Evolutionary conservation across 1,140 invertebrate species (phyloP), one percentile per base, ranked within the genome.

Genomic region (Sarcophaga peregrina): DNA sequence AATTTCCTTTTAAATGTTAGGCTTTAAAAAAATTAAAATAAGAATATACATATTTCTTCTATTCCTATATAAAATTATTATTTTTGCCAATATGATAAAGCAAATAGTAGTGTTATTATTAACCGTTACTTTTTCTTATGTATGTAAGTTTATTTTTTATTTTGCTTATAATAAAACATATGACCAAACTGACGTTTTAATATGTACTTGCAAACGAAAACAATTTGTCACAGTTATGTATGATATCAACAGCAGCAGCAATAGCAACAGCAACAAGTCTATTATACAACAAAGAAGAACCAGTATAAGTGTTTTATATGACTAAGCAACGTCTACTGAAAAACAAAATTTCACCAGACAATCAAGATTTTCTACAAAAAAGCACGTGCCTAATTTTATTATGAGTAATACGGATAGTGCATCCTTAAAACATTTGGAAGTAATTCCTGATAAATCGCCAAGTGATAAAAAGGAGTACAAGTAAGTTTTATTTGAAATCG

Each of bases 401-500:
- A 58, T 58, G 52, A 58, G 11, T 58, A 58, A 58, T 58, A 74
- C 8, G 3, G 37, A 45, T 15, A 45, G 5, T 6, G 13, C 45
- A 10, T n/a, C 73, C 4, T 68, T 82, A 50, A 76, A 20, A 46
- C 90, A 90, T 82, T 84, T 92, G 84, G 86, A 89, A 15, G 86
- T 87, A 47, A 37, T 37, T 37, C 93, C 93, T 11, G 86, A 91
- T 8, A 93, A 93, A 86, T 93, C 93, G 13, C 91, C 91, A 73
- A 93, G 91, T 58, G 93, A 94, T 84, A 92, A 93, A 80, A 94
- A 94, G 85, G 89, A 93, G 8, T 94, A 94, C 84, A 89, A 90
- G 89, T 90, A 84, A 85, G 86, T 80, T 68, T 20, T 9, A 72
- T 58, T 74, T 54, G 48, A 82, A 25, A 37, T 1, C 1, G 25